Conservation (phyloP, 2,113 vertebrate genomes). For the Sinosuthora webbiana region DNA sequence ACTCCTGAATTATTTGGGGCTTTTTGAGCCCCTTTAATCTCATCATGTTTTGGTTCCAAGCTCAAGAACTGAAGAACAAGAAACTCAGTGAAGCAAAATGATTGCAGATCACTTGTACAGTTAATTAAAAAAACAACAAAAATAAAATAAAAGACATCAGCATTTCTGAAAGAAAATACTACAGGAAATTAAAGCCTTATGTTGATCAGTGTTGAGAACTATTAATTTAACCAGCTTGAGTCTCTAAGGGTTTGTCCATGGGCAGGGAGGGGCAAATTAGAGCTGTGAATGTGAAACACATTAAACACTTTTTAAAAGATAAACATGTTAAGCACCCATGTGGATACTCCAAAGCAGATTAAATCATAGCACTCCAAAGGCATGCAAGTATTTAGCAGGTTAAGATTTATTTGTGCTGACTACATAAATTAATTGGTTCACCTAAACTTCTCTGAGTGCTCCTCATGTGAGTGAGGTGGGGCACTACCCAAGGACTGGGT, state of each 20-base stretch:
- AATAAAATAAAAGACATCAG: constrained; percentile 6
- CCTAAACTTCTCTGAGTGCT: not conserved
- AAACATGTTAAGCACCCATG: not conserved
- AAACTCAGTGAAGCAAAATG: constrained; percentile 19
- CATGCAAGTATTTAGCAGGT: not conserved
- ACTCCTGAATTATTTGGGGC: not conserved
- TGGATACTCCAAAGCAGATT: constrained; percentile 27
- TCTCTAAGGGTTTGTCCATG: constrained; percentile 35
- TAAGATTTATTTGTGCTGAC: not conserved
- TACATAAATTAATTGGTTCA: not conserved
- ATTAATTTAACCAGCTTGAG: constrained; percentile 36
- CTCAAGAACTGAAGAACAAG: not conserved
- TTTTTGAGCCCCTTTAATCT: constrained; percentile 22
- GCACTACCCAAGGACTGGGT: not conserved
- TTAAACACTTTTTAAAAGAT: not conserved
- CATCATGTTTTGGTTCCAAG: not conserved
- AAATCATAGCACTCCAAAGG: not conserved
- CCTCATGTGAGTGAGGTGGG: not conserved
- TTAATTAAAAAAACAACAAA: constrained; percentile 22
- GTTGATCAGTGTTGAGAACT: constrained; percentile 25
- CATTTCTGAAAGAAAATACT: constrained; percentile 31
- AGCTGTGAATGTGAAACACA: constrained; percentile 10
- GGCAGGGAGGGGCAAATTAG: not conserved
- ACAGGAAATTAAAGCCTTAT: constrained; percentile 59
- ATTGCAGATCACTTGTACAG: not conserved